phyloP scores from a whole-genome alignment of 2,113 vertebrate genomes.

The Microcebus jonahi region DNA sequence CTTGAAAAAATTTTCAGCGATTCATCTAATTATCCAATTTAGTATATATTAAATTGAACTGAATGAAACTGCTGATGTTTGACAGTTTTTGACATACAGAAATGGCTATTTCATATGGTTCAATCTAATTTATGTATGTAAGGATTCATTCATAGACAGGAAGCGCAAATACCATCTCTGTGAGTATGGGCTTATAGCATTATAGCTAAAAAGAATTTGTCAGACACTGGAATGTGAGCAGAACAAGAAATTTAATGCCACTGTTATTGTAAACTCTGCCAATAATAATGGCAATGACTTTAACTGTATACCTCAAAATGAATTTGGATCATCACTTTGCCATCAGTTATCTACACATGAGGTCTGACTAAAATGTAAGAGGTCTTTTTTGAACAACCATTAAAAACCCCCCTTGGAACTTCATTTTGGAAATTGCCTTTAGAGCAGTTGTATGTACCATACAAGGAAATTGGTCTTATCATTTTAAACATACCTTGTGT shows the following conservation, averaged over 20 bases:
- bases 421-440: neutral
- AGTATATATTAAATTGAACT: conserved; percentile 9
- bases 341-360: neutral
- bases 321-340: conserved; percentile 3
- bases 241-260: neutral
- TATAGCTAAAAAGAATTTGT: conserved; percentile 4
- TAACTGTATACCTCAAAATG: neutral
- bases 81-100: neutral
- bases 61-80: neutral
- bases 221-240: neutral
- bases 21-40: neutral
- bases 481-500: neutral
- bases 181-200: neutral
- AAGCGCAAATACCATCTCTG: neutral
- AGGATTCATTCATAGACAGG: neutral
- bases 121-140: neutral
- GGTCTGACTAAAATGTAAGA: neutral
- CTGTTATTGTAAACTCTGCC: neutral
- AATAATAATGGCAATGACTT: neutral
- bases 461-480: neutral
- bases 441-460: neutral
- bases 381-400: neutral
- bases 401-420: neutral
- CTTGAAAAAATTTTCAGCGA: neutral
- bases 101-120: neutral